These are phyloP conservation scores for Scomber scombrus DNA, from an alignment of 2,113 vertebrate genomes.

Conservation along the genomic window DNA sequence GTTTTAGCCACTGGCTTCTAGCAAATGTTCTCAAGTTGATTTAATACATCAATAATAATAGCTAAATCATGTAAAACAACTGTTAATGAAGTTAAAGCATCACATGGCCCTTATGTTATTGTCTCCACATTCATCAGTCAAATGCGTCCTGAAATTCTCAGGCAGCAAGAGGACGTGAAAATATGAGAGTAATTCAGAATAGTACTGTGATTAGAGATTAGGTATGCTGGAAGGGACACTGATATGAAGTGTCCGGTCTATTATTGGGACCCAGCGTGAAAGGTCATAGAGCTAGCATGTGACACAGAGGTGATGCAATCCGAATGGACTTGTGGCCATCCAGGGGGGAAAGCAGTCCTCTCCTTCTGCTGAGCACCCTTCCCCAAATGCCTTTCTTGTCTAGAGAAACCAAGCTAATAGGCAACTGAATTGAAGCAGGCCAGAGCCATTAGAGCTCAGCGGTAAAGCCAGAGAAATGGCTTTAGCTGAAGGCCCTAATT, in stretches of 20 bases:
- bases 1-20: constrained; percentile 18
- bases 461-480: constrained; percentile 63
- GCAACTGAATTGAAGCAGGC: constrained; percentile 68
- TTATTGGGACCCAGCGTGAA: constrained; percentile 71
- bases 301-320: constrained; percentile 73
- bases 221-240: constrained; percentile 41
- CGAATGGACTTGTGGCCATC: constrained; percentile 68
- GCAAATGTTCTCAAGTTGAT: constrained; percentile 31
- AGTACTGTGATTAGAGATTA: constrained; percentile 24
- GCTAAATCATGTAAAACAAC: constrained; percentile 10
- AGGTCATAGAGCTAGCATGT: constrained; percentile 74
- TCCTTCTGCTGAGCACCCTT: constrained; percentile 63
- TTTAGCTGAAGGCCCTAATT: constrained; percentile 69
- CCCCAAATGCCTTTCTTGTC: constrained; percentile 59
- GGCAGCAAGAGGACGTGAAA: constrained; percentile 29
- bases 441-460: constrained; percentile 71
- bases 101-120: neutral
- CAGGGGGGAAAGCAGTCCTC: constrained; percentile 65
- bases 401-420: constrained; percentile 73
- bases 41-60: constrained; percentile 18
- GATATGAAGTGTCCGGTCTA: constrained; percentile 63
- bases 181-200: constrained; percentile 17
- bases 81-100: constrained; percentile 6
- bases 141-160: constrained; percentile 12
- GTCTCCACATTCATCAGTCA: constrained; percentile 26